Conservation (phyloP, 1,140 invertebrate species). For the Drosophila parvula region DNA sequence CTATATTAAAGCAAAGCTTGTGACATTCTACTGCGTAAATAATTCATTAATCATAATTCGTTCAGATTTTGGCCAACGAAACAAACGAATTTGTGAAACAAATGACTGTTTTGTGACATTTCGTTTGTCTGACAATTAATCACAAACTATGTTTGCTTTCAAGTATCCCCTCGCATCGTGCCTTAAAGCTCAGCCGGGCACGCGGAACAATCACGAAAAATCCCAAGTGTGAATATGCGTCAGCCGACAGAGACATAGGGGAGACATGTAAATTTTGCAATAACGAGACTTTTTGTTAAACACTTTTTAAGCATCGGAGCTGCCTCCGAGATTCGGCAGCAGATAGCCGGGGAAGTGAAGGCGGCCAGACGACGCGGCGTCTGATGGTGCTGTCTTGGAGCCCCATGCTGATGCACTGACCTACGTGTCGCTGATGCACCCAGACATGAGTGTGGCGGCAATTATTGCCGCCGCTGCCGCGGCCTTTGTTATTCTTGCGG, state of each 20-base stretch:
- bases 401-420: constrained; percentile 66
- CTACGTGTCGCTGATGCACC: constrained; percentile 77
- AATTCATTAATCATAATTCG: constrained; percentile 24
- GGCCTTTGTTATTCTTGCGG: constrained; percentile 40
- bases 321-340: constrained; percentile 51
- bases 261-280: constrained; percentile 71
- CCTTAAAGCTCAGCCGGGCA: constrained; percentile 9
- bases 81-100: constrained; percentile 16
- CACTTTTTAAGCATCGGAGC: constrained; percentile 24
- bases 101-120: constrained; percentile 33
- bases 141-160: constrained; percentile 9
- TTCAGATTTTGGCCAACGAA: neutral
- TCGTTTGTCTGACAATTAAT: constrained; percentile 33
- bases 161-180: constrained; percentile 1
- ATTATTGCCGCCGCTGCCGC: constrained; percentile 43
- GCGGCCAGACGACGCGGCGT: constrained; percentile 37
- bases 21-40: constrained; percentile 17
- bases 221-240: constrained; percentile 67
- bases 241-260: constrained; percentile 15
- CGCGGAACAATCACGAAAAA: constrained; percentile 26
- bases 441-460: constrained; percentile 59
- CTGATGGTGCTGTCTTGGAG: constrained; percentile 24
- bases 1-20: neutral
- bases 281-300: constrained; percentile 52
- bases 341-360: constrained; percentile 46